Evolutionary conservation across 2,113 vertebrate genomes (phyloP).

Genomic region (Rhipidura dahli): DNA sequence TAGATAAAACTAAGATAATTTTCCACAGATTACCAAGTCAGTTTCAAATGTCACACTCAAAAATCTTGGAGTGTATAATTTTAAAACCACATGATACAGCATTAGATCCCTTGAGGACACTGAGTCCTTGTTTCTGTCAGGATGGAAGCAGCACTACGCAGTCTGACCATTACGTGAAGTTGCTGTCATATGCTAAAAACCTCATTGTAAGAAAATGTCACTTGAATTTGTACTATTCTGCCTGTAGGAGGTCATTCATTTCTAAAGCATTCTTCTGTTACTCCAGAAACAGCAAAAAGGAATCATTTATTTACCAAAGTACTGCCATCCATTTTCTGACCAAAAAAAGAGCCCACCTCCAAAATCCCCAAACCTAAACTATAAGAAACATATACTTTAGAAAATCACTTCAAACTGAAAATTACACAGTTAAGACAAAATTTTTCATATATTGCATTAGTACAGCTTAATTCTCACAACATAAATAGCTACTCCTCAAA

Average conservation of each 20-base stretch:
- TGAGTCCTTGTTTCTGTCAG: conserved; percentile 55
- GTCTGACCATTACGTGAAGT: conserved; percentile 43
- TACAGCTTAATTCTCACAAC: not conserved
- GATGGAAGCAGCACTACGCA: not conserved
- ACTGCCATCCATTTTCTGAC: not conserved
- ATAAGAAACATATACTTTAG: not conserved
- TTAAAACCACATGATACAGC: conserved; percentile 67
- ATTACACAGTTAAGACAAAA: not conserved
- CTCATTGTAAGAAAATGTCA: conserved; percentile 74
- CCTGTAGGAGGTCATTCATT: conserved; percentile 61
- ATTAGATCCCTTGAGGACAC: conserved; percentile 58
- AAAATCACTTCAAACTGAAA: not conserved
- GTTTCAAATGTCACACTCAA: conserved; percentile 59
- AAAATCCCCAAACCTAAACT: not conserved
- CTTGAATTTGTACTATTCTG: conserved; percentile 51
- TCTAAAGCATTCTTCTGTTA: conserved; percentile 52
- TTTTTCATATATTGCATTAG: not conserved
- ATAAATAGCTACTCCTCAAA: not conserved
- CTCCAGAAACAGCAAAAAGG: conserved; percentile 53
- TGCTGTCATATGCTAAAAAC: conserved; percentile 52
- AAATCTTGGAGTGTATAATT: conserved; percentile 36
- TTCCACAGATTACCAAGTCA: conserved; percentile 5
- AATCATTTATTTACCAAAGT: not conserved
- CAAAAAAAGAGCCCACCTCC: not conserved
- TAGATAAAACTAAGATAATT: conserved; percentile 6